A percentile compares a stretch with the other conserved stretches of the same genome.
These are phyloP conservation scores for Drosophila subquinaria DNA, from an alignment of 2,888 invertebrate genomes.

Conservation along the genomic window DNA sequence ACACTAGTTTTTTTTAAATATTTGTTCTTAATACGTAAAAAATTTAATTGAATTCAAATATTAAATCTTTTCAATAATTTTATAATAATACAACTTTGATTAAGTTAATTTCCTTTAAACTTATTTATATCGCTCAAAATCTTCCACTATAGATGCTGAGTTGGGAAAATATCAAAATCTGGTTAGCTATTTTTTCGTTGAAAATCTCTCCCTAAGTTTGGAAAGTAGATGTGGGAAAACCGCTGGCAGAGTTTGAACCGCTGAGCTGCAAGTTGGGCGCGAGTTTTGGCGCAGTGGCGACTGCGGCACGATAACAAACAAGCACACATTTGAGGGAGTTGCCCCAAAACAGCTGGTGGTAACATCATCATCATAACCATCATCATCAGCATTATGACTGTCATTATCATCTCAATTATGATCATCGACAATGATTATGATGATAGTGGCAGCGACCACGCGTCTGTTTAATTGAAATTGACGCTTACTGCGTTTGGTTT, in stretches of 20 bases:
- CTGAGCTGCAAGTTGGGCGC: constrained; percentile 35
- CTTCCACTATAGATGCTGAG: not conserved
- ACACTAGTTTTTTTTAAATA: too few relatives aligned
- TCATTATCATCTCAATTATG: constrained; percentile 12
- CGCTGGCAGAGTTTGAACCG: constrained; percentile 20
- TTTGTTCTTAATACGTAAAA: too few relatives aligned
- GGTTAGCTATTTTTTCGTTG: constrained; percentile 4
- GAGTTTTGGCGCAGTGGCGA: constrained; percentile 43
- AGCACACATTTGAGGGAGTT: constrained; percentile 26
- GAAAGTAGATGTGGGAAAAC: constrained; percentile 3
- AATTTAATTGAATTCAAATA: too few relatives aligned
- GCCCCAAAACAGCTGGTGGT: constrained; percentile 14
- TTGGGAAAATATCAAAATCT: constrained; percentile 24
- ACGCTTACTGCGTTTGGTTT: constrained; percentile 68
- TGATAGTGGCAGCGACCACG: constrained; percentile 33
- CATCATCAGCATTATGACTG: not conserved
- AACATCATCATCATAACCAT: constrained; percentile 18
- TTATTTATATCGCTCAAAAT: not conserved
- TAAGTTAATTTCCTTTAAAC: too few relatives aligned
- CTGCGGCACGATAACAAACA: constrained; percentile 47
- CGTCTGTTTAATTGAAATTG: constrained; percentile 82
- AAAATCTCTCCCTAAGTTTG: constrained; percentile 3
- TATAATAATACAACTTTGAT: too few relatives aligned
- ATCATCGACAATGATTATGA: constrained; percentile 7
- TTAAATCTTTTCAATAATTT: too few relatives aligned